These are phyloP conservation scores for Pelosia muscerda DNA, from an alignment of 2,888 invertebrate genomes.

Conservation along the genomic window DNA sequence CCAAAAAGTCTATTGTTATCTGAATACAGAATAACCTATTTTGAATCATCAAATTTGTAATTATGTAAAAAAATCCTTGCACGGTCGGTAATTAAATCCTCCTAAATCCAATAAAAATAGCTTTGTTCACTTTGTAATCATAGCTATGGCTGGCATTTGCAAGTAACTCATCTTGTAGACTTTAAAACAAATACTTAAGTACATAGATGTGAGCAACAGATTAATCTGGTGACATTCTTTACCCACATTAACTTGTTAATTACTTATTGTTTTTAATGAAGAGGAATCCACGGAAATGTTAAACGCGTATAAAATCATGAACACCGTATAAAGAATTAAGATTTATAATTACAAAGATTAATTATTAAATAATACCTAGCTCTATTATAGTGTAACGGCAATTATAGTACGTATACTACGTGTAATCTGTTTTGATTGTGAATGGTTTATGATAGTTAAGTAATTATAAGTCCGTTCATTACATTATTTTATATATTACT, in stretches of 20 bases:
- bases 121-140: neutral
- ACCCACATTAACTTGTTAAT: slow-evolving; percentile 58
- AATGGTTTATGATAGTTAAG: slow-evolving; percentile 8
- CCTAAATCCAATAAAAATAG: neutral
- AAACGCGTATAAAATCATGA: slow-evolving; percentile 51
- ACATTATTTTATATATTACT: neutral
- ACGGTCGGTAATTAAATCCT: slow-evolving; percentile 2
- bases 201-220: slow-evolving; percentile 30
- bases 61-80: neutral
- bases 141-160: neutral
- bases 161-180: neutral
- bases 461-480: neutral
- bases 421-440: slow-evolving; percentile 7
- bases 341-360: slow-evolving; percentile 42
- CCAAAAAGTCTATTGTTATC: neutral
- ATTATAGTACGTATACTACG: slow-evolving; percentile 40
- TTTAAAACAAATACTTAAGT: slow-evolving; percentile 24
- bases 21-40: neutral
- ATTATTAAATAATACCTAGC: slow-evolving; percentile 31
- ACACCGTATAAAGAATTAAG: slow-evolving; percentile 37
- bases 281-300: slow-evolving; percentile 57
- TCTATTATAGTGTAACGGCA: slow-evolving; percentile 38
- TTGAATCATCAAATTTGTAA: neutral
- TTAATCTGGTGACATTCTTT: slow-evolving; percentile 56
- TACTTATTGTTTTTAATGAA: slow-evolving; percentile 59